phyloP scores from a whole-genome alignment of 2,888 invertebrate genomes.

The Abrostola triplasia region DNA sequence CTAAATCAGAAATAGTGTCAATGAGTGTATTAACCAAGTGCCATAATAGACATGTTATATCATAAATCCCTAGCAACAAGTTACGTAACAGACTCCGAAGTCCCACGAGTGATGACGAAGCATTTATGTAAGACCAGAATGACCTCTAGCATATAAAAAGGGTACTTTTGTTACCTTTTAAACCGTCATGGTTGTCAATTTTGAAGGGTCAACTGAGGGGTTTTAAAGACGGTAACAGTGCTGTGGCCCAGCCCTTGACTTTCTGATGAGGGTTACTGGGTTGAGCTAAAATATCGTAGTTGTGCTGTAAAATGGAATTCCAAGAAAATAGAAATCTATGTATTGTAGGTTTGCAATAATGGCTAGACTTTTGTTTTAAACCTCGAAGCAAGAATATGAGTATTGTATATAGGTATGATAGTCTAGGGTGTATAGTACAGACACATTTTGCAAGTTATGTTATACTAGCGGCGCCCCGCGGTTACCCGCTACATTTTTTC shows the following conservation, averaged over 20 bases:
- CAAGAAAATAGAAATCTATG: too few relatives aligned
- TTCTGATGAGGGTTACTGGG: neutral
- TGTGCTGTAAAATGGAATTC: neutral
- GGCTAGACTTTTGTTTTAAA: too few relatives aligned
- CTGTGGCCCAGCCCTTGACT: neutral
- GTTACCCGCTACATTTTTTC: too few relatives aligned
- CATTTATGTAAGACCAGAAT: conserved; percentile 36
- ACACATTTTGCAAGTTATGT: too few relatives aligned
- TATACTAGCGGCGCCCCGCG: too few relatives aligned
- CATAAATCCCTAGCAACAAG: conserved; percentile 35
- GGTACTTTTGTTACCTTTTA: conserved; percentile 9
- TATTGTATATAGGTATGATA: too few relatives aligned
- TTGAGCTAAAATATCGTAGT: neutral
- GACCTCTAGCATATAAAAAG: conserved; percentile 17
- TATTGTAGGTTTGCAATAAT: too few relatives aligned
- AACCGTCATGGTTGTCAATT: conserved; percentile 6
- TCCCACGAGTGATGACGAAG: conserved; percentile 35
- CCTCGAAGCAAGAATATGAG: too few relatives aligned
- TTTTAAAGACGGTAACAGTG: neutral
- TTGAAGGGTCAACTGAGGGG: conserved; percentile 2
- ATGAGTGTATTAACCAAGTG: neutral
- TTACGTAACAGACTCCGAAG: conserved; percentile 23
- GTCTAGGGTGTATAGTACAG: too few relatives aligned
- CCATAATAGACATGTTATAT: neutral
- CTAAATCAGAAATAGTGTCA: neutral